A percentile compares a stretch with the other conserved stretches of the same genome.
Evolutionary conservation across 2,113 vertebrate genomes (phyloP).

Genomic region (Alosa alosa): DNA sequence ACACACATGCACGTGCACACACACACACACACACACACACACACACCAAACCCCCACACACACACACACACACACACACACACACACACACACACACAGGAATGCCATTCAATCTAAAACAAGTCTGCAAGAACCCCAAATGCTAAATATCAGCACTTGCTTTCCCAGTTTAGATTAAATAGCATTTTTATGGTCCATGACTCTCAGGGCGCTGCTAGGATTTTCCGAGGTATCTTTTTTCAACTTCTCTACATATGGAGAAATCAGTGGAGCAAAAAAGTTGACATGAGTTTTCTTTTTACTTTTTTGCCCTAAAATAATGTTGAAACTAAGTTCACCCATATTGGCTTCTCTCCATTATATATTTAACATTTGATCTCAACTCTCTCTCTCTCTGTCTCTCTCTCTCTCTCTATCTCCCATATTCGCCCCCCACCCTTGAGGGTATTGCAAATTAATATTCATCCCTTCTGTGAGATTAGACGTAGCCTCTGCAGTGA

Average conservation of each 20-base stretch:
- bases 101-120: not conserved
- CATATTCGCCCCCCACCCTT: not conserved
- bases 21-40: constrained; percentile 35
- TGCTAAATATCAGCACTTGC: not conserved
- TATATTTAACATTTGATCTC: not conserved
- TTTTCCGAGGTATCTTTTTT: not conserved
- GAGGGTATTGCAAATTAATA: not conserved
- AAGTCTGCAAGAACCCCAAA: no score
- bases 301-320: not conserved
- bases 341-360: not conserved
- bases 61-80: constrained; percentile 26
- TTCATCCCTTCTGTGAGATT: not conserved
- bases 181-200: constrained; percentile 4
- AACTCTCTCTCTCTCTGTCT: not conserved
- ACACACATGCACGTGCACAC: constrained; percentile 14
- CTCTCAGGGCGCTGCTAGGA: not conserved
- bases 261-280: not conserved
- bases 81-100: constrained; percentile 9
- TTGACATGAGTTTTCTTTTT: not conserved
- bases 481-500: not conserved
- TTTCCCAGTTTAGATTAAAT: not conserved
- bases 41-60: no score
- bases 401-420: no score
- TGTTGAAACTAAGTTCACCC: not conserved
- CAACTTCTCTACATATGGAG: not conserved